A percentile compares a stretch with the other conserved stretches of the same genome.
Evolutionary conservation across 2,797 vertebrate species (phyloP).

Genomic region (Lateolabrax maculatus): DNA sequence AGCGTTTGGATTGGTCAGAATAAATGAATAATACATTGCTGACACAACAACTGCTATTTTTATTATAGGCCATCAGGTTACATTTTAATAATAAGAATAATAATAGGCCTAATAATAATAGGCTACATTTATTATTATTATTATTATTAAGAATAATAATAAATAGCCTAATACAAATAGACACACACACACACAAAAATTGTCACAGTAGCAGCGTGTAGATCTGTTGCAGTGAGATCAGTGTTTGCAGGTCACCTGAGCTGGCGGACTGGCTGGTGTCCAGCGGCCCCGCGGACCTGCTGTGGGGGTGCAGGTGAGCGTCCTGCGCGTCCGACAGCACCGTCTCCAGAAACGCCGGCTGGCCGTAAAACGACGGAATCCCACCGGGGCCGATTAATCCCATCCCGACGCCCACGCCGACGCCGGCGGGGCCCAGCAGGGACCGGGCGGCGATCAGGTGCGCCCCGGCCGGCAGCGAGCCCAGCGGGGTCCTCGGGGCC

Average conservation of each 20-base stretch:
- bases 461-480: constrained; percentile 90
- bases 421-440: constrained; percentile 89
- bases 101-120: too few species aligned
- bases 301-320: constrained; percentile 91
- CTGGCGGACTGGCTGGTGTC: constrained; percentile 93
- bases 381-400: constrained; percentile 93
- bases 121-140: not conserved
- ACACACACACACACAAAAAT: not conserved
- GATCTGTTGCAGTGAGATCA: not conserved
- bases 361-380: constrained; percentile 95
- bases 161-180: not conserved
- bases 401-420: constrained; percentile 92
- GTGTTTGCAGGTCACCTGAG: constrained; percentile 87
- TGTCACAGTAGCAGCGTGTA: not conserved
- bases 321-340: constrained; percentile 94
- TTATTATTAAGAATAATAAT: not conserved
- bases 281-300: constrained; percentile 87
- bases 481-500: constrained; percentile 87
- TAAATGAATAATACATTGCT: not conserved
- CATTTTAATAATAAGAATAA: too few species aligned
- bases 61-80: not conserved
- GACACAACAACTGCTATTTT: not conserved
- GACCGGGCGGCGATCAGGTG: constrained; percentile 94
- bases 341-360: constrained; percentile 93
- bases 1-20: not conserved